phyloP scores from a whole-genome alignment of 2,113 vertebrate genomes.

The Ptilonorhynchus violaceus region DNA sequence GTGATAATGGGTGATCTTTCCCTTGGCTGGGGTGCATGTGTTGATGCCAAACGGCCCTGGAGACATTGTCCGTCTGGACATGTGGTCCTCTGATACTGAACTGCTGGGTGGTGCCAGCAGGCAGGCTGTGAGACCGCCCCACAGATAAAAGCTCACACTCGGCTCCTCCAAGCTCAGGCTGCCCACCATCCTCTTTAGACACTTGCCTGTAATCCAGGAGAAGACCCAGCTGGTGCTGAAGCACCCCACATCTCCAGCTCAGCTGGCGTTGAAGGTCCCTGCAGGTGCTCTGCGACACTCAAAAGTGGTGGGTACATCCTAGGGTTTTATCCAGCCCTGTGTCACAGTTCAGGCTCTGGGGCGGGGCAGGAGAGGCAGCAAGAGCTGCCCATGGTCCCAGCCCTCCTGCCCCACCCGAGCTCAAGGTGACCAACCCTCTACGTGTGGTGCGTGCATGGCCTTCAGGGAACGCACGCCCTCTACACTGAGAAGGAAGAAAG shows the following conservation, averaged over 20 bases:
- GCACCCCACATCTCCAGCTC: not conserved
- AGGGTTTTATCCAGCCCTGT: not conserved
- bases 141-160: not conserved
- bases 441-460: not conserved
- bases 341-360: not conserved
- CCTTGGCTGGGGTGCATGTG: not conserved
- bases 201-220: not conserved
- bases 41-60: not conserved
- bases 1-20: not conserved
- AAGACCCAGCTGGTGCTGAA: not conserved
- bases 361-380: not conserved
- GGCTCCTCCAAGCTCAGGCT: not conserved
- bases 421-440: not conserved
- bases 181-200: not conserved
- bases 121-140: not conserved
- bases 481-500: not conserved
- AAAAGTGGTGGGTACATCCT: not conserved
- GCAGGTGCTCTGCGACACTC: fast-evolving
- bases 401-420: not conserved
- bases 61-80: not conserved
- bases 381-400: not conserved
- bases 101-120: not conserved
- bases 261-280: not conserved
- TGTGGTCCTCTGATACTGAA: fast-evolving
- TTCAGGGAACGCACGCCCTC: not conserved